Base-by-base conservation (phyloP, 2,888 invertebrate genomes). In the Eueremaeus valkanovi region DNA sequence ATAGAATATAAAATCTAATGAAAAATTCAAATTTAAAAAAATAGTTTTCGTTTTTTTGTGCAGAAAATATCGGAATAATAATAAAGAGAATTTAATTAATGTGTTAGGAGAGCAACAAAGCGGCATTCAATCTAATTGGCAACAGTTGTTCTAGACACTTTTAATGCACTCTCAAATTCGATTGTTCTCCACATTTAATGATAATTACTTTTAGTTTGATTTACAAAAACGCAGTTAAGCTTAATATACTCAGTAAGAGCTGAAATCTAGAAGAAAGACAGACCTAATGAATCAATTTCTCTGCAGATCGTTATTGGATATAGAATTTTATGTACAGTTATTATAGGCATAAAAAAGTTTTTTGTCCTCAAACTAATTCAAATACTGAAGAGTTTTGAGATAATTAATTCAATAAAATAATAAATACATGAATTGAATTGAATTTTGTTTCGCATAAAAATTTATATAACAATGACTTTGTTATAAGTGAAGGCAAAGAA, bases 131-230 rank as follows among this genome's bases (percentile, higher is more conserved):
- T 27, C 55, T 27, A 55, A 55, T 58, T 58, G 58, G 58, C 58
- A 58, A 58, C 58, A 58, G 58, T 58, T 58, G 58, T 58, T 29
- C 18, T 13, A 11, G 29, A 31, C 58, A 58, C 16, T 58, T 58
- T 29, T 58, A 31, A 16, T 24, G 3, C 16, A 18, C 16, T 45
- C 55, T 58, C 29, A 13, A 58, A 31, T 58, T 58, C 11, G 16
- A 58, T 58, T 58, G 58, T 58, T 29, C 29, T 58, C 24, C 29
- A 27, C 29, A 27, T 31, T 58, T 58, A 58, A 58, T 58, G 58
- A 31, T 29, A 58, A 58, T 58, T 58, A 58, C 58, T 58, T 58
- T 8, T 11, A 18, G 58, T 58, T 58, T 29, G 29, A 29, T 58
- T n/a, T 58, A 29, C 24, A 58, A 31, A 58, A 58, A 31, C 9